These are phyloP conservation scores for Parapristionchus giblindavisi DNA, from an alignment of 2,888 invertebrate genomes.

Conservation along the genomic window DNA sequence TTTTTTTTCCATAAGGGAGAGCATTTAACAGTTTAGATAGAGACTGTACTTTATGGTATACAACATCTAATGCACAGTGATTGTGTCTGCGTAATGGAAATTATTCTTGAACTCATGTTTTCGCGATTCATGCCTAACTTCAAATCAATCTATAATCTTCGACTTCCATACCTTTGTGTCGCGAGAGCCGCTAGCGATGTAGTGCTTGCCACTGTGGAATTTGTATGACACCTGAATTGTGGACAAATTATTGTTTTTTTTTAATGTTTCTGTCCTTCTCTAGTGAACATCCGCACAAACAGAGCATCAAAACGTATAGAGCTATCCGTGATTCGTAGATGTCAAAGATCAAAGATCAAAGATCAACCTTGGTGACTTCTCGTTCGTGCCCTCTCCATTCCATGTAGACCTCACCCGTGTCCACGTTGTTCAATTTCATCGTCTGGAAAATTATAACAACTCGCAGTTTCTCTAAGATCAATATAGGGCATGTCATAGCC, in stretches of 20 bases:
- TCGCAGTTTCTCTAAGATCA: neutral
- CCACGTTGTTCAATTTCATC: slow-evolving; percentile 44
- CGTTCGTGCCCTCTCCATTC: slow-evolving; percentile 45
- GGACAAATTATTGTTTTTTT: neutral
- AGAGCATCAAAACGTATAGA: neutral
- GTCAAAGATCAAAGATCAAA: slow-evolving; percentile 8
- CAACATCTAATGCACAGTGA: too few species aligned
- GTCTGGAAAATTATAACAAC: slow-evolving; percentile 37
- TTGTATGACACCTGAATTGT: slow-evolving; percentile 39
- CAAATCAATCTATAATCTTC: too few species aligned
- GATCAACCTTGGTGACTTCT: slow-evolving; percentile 44
- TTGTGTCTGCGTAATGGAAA: too few species aligned
- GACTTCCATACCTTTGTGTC: slow-evolving; percentile 55
- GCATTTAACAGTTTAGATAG: too few species aligned
- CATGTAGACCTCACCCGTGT: slow-evolving; percentile 40
- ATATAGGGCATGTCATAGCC: too few species aligned
- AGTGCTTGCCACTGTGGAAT: slow-evolving; percentile 58
- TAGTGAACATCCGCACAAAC: neutral
- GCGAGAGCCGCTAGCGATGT: slow-evolving; percentile 69
- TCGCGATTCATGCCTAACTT: too few species aligned
- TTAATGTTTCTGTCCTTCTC: too few species aligned
- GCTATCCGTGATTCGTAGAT: neutral
- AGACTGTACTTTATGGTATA: too few species aligned
- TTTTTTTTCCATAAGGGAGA: too few species aligned
- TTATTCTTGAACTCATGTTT: too few species aligned